These are phyloP conservation scores for Sarcophaga caerulescens DNA, from an alignment of 2,888 invertebrate species.

Conservation along the genomic window DNA sequence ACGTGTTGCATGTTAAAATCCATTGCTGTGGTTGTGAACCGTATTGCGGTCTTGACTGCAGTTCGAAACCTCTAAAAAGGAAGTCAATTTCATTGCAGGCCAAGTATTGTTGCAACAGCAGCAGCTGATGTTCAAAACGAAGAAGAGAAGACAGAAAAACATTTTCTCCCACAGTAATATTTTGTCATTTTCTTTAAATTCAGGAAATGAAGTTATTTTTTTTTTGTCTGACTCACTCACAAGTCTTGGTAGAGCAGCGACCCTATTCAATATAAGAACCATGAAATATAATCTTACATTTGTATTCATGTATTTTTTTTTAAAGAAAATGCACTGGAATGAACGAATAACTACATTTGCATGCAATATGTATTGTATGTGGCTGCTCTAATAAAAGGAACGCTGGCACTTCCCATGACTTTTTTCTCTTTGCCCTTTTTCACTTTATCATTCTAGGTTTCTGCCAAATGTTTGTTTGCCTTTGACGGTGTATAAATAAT, in stretches of 20 bases:
- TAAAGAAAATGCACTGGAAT: background rate
- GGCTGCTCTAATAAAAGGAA: background rate
- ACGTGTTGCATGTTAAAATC: constrained; percentile 28
- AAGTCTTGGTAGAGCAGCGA: background rate
- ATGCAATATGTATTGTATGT: constrained; percentile 29
- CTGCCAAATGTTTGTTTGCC: background rate
- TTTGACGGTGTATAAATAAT: background rate
- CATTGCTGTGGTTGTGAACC: background rate
- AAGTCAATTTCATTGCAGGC: constrained; percentile 37
- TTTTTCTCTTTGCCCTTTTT: background rate
- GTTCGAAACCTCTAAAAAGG: constrained; percentile 28
- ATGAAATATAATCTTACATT: constrained; percentile 19
- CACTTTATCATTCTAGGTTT: background rate
- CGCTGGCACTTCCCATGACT: background rate
- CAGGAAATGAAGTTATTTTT: background rate
- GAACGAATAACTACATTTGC: constrained; percentile 29
- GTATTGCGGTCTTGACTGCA: background rate
- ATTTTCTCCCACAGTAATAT: background rate
- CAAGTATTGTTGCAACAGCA: background rate
- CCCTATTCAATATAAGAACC: constrained; percentile 4
- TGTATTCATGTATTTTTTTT: constrained; percentile 1
- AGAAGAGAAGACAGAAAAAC: background rate
- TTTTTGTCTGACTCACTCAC: background rate
- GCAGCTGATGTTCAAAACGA: constrained; percentile 4
- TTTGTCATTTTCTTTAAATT: constrained; percentile 21